A percentile compares a stretch with the other conserved stretches of the same genome.
Evolutionary conservation across 2,888 invertebrate species (phyloP).

Genomic region (Buathra laborator): DNA sequence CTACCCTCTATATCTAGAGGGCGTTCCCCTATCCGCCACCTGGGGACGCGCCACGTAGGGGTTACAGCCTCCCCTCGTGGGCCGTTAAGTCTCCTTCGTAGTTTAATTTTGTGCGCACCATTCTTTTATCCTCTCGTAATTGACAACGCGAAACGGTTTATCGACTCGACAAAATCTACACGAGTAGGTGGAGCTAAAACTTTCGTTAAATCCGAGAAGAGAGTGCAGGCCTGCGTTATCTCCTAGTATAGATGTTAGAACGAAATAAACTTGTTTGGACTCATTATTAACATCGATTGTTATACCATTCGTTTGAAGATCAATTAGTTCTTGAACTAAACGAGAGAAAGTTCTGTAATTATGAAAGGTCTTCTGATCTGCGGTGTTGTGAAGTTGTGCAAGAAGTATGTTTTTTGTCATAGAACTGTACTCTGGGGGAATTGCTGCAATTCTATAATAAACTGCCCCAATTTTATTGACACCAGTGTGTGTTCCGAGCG

Average conservation of each 20-base stretch:
- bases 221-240: constrained; percentile 34
- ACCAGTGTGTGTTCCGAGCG: constrained; percentile 45
- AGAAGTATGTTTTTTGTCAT: constrained; percentile 60
- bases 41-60: too few species aligned
- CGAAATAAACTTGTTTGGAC: neutral
- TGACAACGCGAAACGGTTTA: too few species aligned
- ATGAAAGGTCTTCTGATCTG: constrained; percentile 50
- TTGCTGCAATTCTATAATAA: constrained; percentile 60
- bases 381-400: constrained; percentile 53
- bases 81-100: too few species aligned
- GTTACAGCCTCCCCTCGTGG: too few species aligned
- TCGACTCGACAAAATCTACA: neutral
- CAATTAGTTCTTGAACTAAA: neutral
- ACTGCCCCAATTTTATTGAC: constrained; percentile 63
- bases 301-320: constrained; percentile 58
- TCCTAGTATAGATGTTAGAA: constrained; percentile 9
- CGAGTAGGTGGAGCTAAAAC: neutral
- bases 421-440: constrained; percentile 55
- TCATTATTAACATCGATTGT: constrained; percentile 27
- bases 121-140: too few species aligned
- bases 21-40: too few species aligned
- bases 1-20: too few species aligned
- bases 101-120: too few species aligned
- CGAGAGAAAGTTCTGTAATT: constrained; percentile 55
- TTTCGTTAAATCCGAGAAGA: constrained; percentile 1